A percentile compares a stretch with the other conserved stretches of the same genome.
These are phyloP conservation scores for Euwallacea similis DNA, from an alignment of 1,140 invertebrate genomes.

Conservation along the genomic window DNA sequence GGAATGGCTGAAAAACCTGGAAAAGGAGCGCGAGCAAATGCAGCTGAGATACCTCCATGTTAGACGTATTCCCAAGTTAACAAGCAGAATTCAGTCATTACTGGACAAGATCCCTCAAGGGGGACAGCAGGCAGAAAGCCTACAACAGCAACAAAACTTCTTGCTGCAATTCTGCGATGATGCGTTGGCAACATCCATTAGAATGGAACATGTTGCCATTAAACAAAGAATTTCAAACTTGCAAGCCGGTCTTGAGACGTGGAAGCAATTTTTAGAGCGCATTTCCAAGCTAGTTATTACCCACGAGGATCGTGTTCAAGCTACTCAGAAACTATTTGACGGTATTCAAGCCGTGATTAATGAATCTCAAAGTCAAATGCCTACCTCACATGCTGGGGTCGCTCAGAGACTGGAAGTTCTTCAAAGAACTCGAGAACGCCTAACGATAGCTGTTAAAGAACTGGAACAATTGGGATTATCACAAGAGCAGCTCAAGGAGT, in stretches of 20 bases:
- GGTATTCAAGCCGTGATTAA: constrained; percentile 61
- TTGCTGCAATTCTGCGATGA: constrained; percentile 77
- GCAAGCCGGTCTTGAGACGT: constrained; percentile 78
- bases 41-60: constrained; percentile 80
- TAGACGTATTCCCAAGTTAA: constrained; percentile 70
- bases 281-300: constrained; percentile 63
- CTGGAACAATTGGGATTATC: constrained; percentile 70
- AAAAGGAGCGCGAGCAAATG: constrained; percentile 74
- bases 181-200: constrained; percentile 71
- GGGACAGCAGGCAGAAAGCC: constrained; percentile 63
- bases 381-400: constrained; percentile 56
- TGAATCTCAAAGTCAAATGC: constrained; percentile 54
- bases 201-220: constrained; percentile 77
- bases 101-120: constrained; percentile 69
- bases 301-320: constrained; percentile 61
- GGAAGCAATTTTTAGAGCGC: constrained; percentile 71
- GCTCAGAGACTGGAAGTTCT: constrained; percentile 63
- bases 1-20: constrained; percentile 78
- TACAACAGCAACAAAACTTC: constrained; percentile 67
- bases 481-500: constrained; percentile 81
- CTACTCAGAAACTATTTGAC: constrained; percentile 61
- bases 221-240: constrained; percentile 75
- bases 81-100: constrained; percentile 68
- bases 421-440: constrained; percentile 60
- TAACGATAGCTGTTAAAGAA: constrained; percentile 62